These are phyloP conservation scores for Morone saxatilis DNA, from an alignment of 2,113 vertebrate species.

Conservation along the genomic window DNA sequence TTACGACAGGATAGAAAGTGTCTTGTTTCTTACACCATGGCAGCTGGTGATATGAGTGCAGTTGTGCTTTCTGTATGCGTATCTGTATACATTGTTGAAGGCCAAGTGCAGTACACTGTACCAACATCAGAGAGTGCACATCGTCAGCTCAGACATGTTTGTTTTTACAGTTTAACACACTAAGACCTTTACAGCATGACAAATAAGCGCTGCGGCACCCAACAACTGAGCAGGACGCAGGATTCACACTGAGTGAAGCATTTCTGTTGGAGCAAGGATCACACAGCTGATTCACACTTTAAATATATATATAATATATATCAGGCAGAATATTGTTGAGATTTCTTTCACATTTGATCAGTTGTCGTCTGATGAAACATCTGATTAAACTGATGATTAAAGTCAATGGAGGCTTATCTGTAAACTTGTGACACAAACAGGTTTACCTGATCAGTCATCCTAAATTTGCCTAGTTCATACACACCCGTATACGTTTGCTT, in stretches of 20 bases:
- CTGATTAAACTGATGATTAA: background rate
- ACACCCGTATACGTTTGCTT: background rate
- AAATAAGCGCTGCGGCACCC: conserved; percentile 25
- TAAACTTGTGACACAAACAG: background rate
- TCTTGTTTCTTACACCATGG: background rate
- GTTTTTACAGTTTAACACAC: conserved; percentile 54
- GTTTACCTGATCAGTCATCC: background rate
- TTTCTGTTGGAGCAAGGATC: conserved; percentile 16
- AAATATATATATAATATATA: background rate
- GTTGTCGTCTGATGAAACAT: background rate
- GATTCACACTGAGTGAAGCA: conserved; percentile 11
- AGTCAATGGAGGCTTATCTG: no score
- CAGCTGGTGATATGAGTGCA: background rate
- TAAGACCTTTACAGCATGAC: conserved; percentile 30
- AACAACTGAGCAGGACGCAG: background rate
- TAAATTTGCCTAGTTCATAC: background rate
- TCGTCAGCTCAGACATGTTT: conserved; percentile 39
- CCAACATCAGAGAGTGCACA: conserved; percentile 20
- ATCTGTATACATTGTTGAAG: background rate
- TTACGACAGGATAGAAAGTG: background rate
- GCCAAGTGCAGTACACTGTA: background rate
- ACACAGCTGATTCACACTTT: conserved; percentile 32
- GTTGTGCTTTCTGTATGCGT: background rate
- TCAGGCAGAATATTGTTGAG: background rate
- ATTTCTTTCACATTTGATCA: background rate